A percentile compares a stretch with the other conserved stretches of the same genome.
Conservation (phyloP, 2,888 invertebrate species). For the Trichacis sp. region DNA sequence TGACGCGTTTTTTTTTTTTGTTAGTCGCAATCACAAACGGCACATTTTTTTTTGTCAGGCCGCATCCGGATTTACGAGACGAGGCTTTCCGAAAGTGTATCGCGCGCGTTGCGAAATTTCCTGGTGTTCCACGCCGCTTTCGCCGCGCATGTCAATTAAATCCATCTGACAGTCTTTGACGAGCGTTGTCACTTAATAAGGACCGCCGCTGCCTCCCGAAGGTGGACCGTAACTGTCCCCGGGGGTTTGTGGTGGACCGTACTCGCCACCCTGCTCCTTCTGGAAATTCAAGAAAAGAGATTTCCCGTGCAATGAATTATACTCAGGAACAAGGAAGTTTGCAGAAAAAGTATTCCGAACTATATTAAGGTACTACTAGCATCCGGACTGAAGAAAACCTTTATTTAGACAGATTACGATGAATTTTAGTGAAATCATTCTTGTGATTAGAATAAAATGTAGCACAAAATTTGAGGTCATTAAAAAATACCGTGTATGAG, state of each 20-base stretch:
- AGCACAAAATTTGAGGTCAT: too few relatives aligned
- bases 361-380: too few relatives aligned
- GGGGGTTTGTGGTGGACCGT: slow-evolving; percentile 61
- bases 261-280: slow-evolving; percentile 62
- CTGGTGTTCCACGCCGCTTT: background rate
- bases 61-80: slow-evolving; percentile 39
- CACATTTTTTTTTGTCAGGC: slow-evolving; percentile 38
- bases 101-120: slow-evolving; percentile 16
- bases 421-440: too few relatives aligned
- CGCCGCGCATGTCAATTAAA: slow-evolving; percentile 27
- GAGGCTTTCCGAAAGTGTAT: slow-evolving; percentile 28
- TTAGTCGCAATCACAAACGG: slow-evolving; percentile 35
- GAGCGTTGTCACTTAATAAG: slow-evolving; percentile 44
- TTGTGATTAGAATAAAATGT: too few relatives aligned
- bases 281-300: slow-evolving; percentile 36
- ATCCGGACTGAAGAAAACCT: too few relatives aligned
- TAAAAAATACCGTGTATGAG: too few relatives aligned
- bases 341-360: too few relatives aligned
- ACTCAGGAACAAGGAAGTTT: background rate
- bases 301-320: too few relatives aligned
- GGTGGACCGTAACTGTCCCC: slow-evolving; percentile 71
- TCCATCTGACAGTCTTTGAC: slow-evolving; percentile 13
- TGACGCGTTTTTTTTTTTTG: slow-evolving; percentile 26
- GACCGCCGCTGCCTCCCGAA: slow-evolving; percentile 51
- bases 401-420: too few relatives aligned